Base-by-base conservation (phyloP, 2,797 vertebrate species). In the Hemibagrus guttatus region DNA sequence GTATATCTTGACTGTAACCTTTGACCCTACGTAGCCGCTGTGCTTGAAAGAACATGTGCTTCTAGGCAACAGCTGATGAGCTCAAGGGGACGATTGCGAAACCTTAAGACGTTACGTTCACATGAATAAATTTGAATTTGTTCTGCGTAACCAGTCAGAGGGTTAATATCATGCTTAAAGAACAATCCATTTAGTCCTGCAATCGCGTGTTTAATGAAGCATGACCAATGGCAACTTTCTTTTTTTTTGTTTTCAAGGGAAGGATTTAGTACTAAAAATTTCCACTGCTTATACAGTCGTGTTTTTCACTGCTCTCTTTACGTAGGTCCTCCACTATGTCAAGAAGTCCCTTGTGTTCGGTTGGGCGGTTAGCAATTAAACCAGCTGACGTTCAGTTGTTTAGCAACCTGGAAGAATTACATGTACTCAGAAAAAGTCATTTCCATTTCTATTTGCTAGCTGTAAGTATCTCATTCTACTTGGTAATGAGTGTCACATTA, bases 371-470 rank as follows among this genome's bases (percentile, higher is more conserved):
- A 66, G 74, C 28, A 85, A 68, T 72, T 58, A 58, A 39, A 54
- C n/a, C 72, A 78, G 59, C 74, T 76, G 58, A 85, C 2, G 28
- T 68, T 39, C 49, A 69, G 74, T 68, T 63, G 74, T 85, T 85
- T 78, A 85, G 61, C 84, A 85, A 79, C 74, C 59, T 78, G 84
- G 19, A 66, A 54, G 61, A 79, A 79, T 68, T 54, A 68, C 19
- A 23, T 58, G 66, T 71, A 58, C 66, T 84, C 19, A 17, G n/a
- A 52, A 81, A 64, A 49, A 66, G 46, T 52, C 12, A 16, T 23
- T 69, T 46, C 69, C 49, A 84, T 76, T 39, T n/a, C 13, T 54
- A 39, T 21, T 54, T 28, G 11, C 21, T 64, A 12, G 66, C 9
- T 75, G 35, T n/a, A 78, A 78, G 68, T 74, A 64, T 66, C 2